Base-by-base conservation (phyloP, 2,113 vertebrate genomes). In the Osmerus mordax region DNA sequence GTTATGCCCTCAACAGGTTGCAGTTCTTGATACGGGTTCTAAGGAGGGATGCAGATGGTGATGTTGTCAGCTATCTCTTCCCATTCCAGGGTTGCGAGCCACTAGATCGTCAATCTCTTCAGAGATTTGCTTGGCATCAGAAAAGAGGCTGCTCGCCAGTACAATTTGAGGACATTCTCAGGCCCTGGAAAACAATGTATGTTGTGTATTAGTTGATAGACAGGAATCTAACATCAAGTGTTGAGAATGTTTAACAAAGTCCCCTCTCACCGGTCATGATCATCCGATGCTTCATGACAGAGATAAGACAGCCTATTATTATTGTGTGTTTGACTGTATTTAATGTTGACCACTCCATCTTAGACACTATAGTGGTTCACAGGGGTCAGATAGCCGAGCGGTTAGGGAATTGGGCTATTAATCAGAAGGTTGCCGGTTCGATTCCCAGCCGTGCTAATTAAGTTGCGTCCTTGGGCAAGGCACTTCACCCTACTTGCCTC, bases 1-100 rank as follows among this genome's bases (percentile, higher is more conserved):
- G 69, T 62, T 56, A 70, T 63, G 62, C 54, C 61, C 32, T 65
- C 74, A 77, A 79, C 77, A 82, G 71, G 77, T 79, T 72, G 66
- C 54, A 69, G 28, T 23, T 52, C n/a, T 65, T 77, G 60, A 65
- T 68, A 66, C 28, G 69, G 61, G 63, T 13, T 73, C 59, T 69
- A 66, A 70, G 55, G 56, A 51, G 9, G 19, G 29, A 47, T 18
- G 32, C 59, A 71, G 58, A 52, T 63, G 60, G 59, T 29, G 60
- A 53, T 62, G 58, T 29, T 62, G 14, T 32, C 19, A 21, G 23
- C 32, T 61, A 36, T 70, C 28, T 60, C 29, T 15, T 52, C n/a
- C 13, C 69, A 51, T 69, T 60, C 69, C 29, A 70, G 69, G 55
- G 55, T 41, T 4, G 19, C 47, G 61, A 36, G 29, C 15, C 55